Percentiles rank a stretch among this genome's conserved stretches.
These are phyloP conservation scores for Semotilus atromaculatus DNA, from an alignment of 2,797 vertebrate species.

Conservation along the genomic window DNA sequence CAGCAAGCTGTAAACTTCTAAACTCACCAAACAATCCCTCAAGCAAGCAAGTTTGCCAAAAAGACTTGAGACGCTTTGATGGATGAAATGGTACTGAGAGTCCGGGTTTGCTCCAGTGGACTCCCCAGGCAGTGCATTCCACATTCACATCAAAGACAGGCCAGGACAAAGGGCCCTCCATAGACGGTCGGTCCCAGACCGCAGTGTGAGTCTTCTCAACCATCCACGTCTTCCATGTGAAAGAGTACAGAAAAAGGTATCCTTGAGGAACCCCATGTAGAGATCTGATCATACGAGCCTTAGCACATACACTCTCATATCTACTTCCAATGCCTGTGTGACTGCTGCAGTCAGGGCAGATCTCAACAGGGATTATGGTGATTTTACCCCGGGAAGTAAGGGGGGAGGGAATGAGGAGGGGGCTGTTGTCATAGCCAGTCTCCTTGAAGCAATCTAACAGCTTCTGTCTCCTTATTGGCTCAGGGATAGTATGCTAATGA, in stretches of 20 bases:
- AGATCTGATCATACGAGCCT: constrained; percentile 31
- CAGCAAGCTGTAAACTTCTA: constrained; percentile 26
- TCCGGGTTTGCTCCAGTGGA: constrained; percentile 60
- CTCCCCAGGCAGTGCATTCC: constrained; percentile 73
- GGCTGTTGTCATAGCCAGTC: constrained; percentile 76
- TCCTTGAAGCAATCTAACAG: constrained; percentile 71
- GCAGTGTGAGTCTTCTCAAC: constrained; percentile 47
- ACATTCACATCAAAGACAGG: constrained; percentile 72
- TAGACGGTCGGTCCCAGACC: constrained; percentile 55
- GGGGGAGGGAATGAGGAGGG: constrained; percentile 72
- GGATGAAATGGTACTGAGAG: constrained; percentile 39
- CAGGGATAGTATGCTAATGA: constrained; percentile 78
- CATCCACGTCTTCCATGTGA: constrained; percentile 49
- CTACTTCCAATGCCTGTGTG: constrained; percentile 43
- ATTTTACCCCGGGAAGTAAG: constrained; percentile 67
- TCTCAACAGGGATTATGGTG: constrained; percentile 71
- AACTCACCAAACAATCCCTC: constrained; percentile 55
- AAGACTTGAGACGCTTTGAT: constrained; percentile 50
- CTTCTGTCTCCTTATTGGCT: constrained; percentile 76
- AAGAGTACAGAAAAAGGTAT: constrained; percentile 44
- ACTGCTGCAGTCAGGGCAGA: constrained; percentile 62
- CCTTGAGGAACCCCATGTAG: constrained; percentile 28
- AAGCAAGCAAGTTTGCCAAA: constrained; percentile 45
- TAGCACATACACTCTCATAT: constrained; percentile 27
- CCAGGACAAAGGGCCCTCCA: constrained; percentile 64